These are phyloP conservation scores for Thinocorus orbignyianus DNA, from an alignment of 2,113 vertebrate species.

Conservation along the genomic window DNA sequence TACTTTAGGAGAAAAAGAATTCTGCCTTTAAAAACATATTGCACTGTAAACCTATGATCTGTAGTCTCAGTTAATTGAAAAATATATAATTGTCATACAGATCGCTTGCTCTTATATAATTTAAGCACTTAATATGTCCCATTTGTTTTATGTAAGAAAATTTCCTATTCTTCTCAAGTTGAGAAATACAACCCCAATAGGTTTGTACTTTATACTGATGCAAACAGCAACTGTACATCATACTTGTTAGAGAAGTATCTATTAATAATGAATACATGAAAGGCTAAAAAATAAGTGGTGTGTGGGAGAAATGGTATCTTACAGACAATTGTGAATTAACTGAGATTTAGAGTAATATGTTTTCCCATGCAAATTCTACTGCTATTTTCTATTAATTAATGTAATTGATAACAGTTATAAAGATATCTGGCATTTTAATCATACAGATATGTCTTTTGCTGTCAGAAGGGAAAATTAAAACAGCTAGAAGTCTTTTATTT, in stretches of 20 bases:
- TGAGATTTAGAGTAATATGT: slow-evolving; percentile 36
- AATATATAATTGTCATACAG: not conserved
- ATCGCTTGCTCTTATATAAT: not conserved
- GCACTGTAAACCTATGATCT: not conserved
- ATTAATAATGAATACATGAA: slow-evolving; percentile 46
- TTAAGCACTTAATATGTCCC: not conserved
- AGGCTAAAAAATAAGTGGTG: not conserved
- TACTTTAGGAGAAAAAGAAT: not conserved
- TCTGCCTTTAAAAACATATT: not conserved
- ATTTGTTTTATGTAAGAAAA: not conserved
- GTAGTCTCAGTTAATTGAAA: not conserved
- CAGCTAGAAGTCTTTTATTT: slow-evolving; percentile 68
- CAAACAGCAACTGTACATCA: not conserved
- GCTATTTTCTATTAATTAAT: slow-evolving; percentile 74
- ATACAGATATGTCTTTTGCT: slow-evolving; percentile 70
- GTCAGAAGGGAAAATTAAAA: slow-evolving; percentile 75
- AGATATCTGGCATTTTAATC: slow-evolving; percentile 75
- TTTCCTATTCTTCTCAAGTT: not conserved
- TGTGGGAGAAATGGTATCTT: slow-evolving; percentile 17
- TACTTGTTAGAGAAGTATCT: not conserved
- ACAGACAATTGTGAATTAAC: slow-evolving; percentile 38
- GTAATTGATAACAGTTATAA: slow-evolving; percentile 76
- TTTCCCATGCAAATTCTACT: slow-evolving; percentile 44
- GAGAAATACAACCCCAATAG: not conserved
- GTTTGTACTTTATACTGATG: not conserved